Base-by-base conservation (phyloP, 2,888 invertebrate genomes). In the Drosophila borealis region DNA sequence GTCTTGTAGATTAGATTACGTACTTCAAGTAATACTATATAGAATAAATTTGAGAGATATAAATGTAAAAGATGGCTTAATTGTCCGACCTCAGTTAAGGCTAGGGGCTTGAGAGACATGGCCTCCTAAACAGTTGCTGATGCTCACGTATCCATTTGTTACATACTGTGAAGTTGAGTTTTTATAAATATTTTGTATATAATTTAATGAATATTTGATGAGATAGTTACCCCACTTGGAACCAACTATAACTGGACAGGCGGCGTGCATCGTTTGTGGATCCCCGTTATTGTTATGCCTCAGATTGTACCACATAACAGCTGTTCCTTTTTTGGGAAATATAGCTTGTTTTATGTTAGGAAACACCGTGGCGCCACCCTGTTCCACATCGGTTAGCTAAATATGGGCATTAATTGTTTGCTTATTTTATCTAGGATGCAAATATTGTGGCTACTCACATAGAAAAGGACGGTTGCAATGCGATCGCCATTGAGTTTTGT, bases 321-420 rank as follows among this genome's bases (percentile, higher is more conserved):
- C 94, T 13, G 94, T 89, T 41, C 95, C 94, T 91, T 97, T 97
- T 81, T 94, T 94, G 0, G 99, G 99, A 94, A 96, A 97, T 53
- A 99, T 93, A 19, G 97, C 95, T 36, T 96, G 94, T 8, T 96
- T 95, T 17, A 99, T 93, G 75, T 95, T 95, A 0, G 98, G 98
- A 92, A 99, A 99, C 9, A 99, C 99, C 0, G 99, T 99, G 5
- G 98, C 98, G 11, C 99, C 99, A 0, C 99, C 99, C 91, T 98
- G 98, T 34, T 96, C 95, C 11, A 99, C 99, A 90, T 99, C 98
- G 63, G 96, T 96, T 96, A 99, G 96, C 98, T 99, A 81, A 53
- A n/a, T n/a, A 21, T 2, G 34, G 0, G 14, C 8, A 42, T 8
- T 29, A 9, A 34, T 11, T 4, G 25, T 6, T 10, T 19, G 4